Percentiles rank a stretch among this genome's conserved stretches.
Conservation (phyloP, 35 echinoderm and acorn worm species). For the Chiridota heheva region DNA sequence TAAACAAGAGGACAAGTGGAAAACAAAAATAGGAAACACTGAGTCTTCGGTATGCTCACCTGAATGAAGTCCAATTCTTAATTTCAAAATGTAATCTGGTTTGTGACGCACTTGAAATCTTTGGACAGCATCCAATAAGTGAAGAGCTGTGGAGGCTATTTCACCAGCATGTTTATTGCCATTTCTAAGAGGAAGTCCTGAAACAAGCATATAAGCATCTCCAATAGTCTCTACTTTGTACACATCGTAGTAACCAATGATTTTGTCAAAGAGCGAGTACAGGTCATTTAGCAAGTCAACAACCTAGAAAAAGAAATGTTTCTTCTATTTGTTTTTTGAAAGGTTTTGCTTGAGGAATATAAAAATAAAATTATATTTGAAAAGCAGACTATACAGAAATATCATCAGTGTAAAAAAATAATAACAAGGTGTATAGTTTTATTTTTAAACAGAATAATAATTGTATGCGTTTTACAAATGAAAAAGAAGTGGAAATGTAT, state of each 20-base stretch:
- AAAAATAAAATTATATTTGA: too few species aligned
- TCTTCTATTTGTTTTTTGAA: too few species aligned
- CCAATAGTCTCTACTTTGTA: conserved; percentile 99
- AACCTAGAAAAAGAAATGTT: conserved; percentile 49
- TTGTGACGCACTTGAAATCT: conserved; percentile 81
- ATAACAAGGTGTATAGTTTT: too few species aligned
- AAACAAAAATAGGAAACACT: too few species aligned
- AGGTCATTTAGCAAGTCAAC: conserved; percentile 93
- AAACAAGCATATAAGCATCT: conserved; percentile 96
- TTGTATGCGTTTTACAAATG: too few species aligned
- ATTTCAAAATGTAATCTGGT: conserved; percentile 70
- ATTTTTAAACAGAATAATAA: too few species aligned
- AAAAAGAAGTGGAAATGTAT: too few species aligned
- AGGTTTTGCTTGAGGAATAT: too few species aligned
- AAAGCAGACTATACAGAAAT: too few species aligned
- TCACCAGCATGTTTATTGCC: conserved; percentile 78
- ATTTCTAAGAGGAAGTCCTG: conserved; percentile 79
- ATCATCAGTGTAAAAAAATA: too few species aligned
- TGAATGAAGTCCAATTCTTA: conserved; percentile 92
- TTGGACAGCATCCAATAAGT: conserved; percentile 72
- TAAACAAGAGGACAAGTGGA: too few species aligned
- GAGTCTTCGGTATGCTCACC: too few species aligned
- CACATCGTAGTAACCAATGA: conserved; percentile 88
- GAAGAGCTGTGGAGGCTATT: conserved; percentile 81
- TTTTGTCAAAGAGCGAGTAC: conserved; percentile 89